Percentiles rank a stretch among this genome's conserved stretches.
Evolutionary conservation across 2,888 invertebrate species (phyloP).

Genomic region (Papilio gigon): DNA sequence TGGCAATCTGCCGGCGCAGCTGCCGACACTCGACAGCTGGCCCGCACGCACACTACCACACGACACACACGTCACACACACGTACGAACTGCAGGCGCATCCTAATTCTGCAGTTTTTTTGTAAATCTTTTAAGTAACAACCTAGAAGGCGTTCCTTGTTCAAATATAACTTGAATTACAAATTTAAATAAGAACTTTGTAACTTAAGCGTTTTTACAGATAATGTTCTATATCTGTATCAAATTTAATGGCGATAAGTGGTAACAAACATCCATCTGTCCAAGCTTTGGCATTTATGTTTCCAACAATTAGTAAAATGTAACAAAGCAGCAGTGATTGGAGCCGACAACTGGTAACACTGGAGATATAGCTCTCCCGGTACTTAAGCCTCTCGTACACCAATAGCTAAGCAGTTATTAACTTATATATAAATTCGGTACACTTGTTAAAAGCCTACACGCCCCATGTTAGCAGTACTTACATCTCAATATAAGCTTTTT

Average conservation of each 20-base stretch:
- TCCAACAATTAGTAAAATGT: background rate
- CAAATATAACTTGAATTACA: background rate
- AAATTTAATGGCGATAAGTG: no score
- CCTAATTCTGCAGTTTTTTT: slow-evolving; percentile 29
- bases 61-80: background rate
- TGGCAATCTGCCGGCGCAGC: slow-evolving; percentile 56
- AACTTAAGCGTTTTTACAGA: no score
- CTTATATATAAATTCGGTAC: no score
- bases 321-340: slow-evolving; percentile 14
- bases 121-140: slow-evolving; percentile 11
- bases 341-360: slow-evolving; percentile 1
- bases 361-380: background rate
- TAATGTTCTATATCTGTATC: no score
- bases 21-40: slow-evolving; percentile 54
- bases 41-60: slow-evolving; percentile 26
- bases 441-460: no score
- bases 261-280: no score
- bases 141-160: background rate
- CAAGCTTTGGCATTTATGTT: background rate
- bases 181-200: background rate
- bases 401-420: background rate
- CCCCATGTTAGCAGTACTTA: no score
- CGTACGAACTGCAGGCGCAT: slow-evolving; percentile 29
- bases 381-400: background rate
- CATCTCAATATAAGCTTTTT: no score